Base-by-base conservation (phyloP, 1,140 invertebrate genomes). In the Zaprionus inermis region DNA sequence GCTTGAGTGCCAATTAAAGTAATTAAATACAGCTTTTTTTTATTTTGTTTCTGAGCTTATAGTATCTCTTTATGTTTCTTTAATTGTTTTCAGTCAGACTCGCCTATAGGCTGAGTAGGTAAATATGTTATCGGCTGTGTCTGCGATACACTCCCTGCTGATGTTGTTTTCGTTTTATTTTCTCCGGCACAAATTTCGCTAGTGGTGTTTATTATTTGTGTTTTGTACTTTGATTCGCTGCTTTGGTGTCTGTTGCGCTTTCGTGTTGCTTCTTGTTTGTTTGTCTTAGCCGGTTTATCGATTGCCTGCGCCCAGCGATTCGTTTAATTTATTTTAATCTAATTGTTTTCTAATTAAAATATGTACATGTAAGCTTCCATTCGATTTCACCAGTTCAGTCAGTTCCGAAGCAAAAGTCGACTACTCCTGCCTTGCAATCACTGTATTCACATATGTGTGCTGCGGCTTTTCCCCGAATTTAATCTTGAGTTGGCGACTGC, bases 321-420 rank as follows among this genome's bases (percentile, higher is more conserved):
- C 84, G 78, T 89, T 84, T 89, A 84, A 89, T 90, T 89, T 89
- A 89, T 89, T 89, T 90, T 76, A 89, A 89, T 89, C 84, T 84
- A 89, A 89, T 89, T 89, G 84, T 84, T 89, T 89, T 84, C 76
- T 81, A 78, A 89, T 89, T 88, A 89, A 88, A 80, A 68, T 63
- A n/a, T n/a, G n/a, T n/a, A 41, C 24, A 11, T 41, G 51, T 55
- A 55, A 38, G 59, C 58, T 75, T 78, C 61, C 72, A 57, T 79
- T 75, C 55, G 84, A 84, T 88, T 88, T 88, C 84, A 89, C 84
- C 83, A 55, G 78, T 52, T 80, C 83, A 55, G 78, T 52, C 59
- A 69, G 74, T 74, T 56, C 36, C 36, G 36, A 14, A 12, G 36
- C 32, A 57, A 63, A 55, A 56, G 54, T 32, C 60, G 28, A 24